Evolutionary conservation across 2,888 invertebrate species (phyloP).

Genomic region (Drosophila emarginata): DNA sequence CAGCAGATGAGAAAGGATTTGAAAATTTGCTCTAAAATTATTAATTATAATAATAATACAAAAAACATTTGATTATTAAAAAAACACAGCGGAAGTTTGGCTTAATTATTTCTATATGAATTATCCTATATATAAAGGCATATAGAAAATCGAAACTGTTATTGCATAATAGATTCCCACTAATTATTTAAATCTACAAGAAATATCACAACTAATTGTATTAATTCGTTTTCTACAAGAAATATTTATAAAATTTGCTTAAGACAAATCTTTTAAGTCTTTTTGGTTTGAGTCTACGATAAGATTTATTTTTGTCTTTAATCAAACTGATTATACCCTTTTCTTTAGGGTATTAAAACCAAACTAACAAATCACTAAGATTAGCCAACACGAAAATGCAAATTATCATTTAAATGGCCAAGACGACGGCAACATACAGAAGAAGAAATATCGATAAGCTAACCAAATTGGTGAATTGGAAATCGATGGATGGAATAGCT

Average conservation of each 20-base stretch:
- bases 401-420: slow-evolving; percentile 46
- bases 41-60: slow-evolving; percentile 54
- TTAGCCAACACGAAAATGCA: slow-evolving; percentile 46
- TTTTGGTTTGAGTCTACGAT: too few relatives aligned
- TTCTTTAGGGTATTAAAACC: neutral
- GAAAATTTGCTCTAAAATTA: slow-evolving; percentile 28
- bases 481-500: slow-evolving; percentile 34
- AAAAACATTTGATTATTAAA: slow-evolving; percentile 34
- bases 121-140: too few relatives aligned
- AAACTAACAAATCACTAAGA: slow-evolving; percentile 53
- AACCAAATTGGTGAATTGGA: slow-evolving; percentile 23
- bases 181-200: too few relatives aligned
- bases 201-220: too few relatives aligned
- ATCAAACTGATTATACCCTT: slow-evolving; percentile 9
- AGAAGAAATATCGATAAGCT: slow-evolving; percentile 10
- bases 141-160: too few relatives aligned
- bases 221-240: too few relatives aligned
- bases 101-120: too few relatives aligned
- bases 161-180: too few relatives aligned
- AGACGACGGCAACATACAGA: neutral
- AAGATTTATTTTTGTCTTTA: neutral
- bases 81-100: neutral
- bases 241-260: too few relatives aligned
- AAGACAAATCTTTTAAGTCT: too few relatives aligned
- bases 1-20: neutral